phyloP scores from a whole-genome alignment of 2,113 vertebrate genomes.

The Genyomyrus donnyi region DNA sequence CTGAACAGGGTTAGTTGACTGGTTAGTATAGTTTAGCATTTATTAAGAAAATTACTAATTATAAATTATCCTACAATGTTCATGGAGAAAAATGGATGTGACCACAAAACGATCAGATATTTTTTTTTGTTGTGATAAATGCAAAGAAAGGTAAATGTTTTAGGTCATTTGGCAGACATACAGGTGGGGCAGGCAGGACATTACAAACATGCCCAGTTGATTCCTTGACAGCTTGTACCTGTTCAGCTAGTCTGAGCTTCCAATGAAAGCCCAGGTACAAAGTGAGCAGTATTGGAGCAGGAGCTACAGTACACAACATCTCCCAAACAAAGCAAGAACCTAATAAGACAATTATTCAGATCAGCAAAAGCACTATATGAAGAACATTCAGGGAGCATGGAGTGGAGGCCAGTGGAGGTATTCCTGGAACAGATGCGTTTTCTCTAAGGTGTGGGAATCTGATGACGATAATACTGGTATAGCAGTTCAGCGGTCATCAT shows the following conservation, averaged over 20 bases:
- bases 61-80: not conserved
- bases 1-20: not conserved
- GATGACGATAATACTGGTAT: not conserved
- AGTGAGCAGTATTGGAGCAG: not conserved
- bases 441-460: not conserved
- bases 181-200: too few species aligned
- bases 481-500: not conserved
- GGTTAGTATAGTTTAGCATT: not conserved
- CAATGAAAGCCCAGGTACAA: not conserved
- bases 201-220: not conserved
- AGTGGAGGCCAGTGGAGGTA: not conserved
- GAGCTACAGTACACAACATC: not conserved
- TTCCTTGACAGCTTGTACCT: not conserved
- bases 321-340: not conserved
- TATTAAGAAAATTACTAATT: not conserved
- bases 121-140: not conserved
- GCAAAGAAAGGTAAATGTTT: not conserved
- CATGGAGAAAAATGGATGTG: not conserved
- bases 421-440: not conserved
- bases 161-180: too few species aligned
- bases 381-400: not conserved
- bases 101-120: not conserved
- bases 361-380: not conserved
- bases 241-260: not conserved
- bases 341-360: not conserved